These are phyloP conservation scores for Pangasius macronema DNA, from an alignment of 2,797 vertebrate genomes.

Conservation along the genomic window DNA sequence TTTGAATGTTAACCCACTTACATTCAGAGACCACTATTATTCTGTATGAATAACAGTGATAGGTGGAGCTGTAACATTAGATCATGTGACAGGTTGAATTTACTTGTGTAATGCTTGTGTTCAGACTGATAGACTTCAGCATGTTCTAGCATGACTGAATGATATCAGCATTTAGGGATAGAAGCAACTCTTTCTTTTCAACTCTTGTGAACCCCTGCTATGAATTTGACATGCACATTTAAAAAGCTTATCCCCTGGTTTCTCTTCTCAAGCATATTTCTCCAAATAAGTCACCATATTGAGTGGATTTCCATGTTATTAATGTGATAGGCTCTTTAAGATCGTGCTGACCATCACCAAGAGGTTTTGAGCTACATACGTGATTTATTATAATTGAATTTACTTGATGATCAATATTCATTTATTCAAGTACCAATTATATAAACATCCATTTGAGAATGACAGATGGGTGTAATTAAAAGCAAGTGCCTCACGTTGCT, in stretches of 20 bases:
- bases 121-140: conserved; percentile 5
- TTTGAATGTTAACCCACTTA: background rate
- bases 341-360: conserved; percentile 1
- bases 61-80: background rate
- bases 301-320: background rate
- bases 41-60: background rate
- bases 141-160: conserved; percentile 17
- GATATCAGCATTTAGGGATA: conserved; percentile 6
- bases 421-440: conserved; percentile 28
- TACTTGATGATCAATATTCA: conserved; percentile 37
- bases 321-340: background rate
- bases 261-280: background rate
- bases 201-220: background rate
- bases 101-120: background rate
- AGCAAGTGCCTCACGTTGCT: conserved; percentile 36
- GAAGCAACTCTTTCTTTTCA: conserved; percentile 18
- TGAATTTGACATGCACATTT: background rate
- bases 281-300: background rate
- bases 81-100: conserved; percentile 21
- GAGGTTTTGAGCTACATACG: background rate
- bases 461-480: conserved; percentile 41
- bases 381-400: conserved; percentile 41
- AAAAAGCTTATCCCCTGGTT: background rate
- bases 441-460: conserved; percentile 39
- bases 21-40: background rate